These are phyloP conservation scores for Phenganax stokvisi DNA, from an alignment of 92 coral and sea anemone genomes.

Conservation along the genomic window DNA sequence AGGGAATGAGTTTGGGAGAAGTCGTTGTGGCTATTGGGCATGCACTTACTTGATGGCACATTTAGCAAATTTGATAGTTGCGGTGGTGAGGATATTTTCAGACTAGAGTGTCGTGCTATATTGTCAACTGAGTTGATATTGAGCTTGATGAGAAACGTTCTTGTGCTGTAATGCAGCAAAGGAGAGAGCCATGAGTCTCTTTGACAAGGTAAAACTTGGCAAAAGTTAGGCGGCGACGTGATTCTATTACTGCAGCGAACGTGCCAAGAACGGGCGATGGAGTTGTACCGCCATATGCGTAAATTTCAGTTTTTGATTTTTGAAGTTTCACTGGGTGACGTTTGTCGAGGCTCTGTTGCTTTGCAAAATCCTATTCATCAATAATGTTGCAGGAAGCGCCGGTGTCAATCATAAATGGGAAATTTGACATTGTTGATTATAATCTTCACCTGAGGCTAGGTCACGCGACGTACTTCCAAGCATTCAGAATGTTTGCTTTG, in stretches of 20 bases:
- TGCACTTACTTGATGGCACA: neutral
- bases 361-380: constrained; percentile 15
- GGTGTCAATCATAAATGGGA: constrained; percentile 9
- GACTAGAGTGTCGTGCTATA: neutral
- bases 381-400: constrained; percentile 21
- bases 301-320: constrained; percentile 4
- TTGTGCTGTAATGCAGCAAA: constrained; percentile 15
- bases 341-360: neutral
- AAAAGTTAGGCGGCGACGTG: constrained; percentile 3
- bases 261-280: constrained; percentile 17
- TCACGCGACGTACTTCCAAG: neutral
- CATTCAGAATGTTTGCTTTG: neutral
- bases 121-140: neutral
- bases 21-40: neutral
- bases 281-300: constrained; percentile 14
- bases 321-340: neutral
- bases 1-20: neutral
- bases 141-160: constrained; percentile 23
- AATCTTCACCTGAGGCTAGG: constrained; percentile 15
- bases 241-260: neutral
- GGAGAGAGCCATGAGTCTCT: constrained; percentile 13
- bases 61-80: neutral
- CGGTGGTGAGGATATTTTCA: neutral
- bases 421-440: constrained; percentile 15
- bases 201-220: constrained; percentile 11